Evolutionary conservation across 2,113 vertebrate species (phyloP).

Genomic region (Spea bombifrons): DNA sequence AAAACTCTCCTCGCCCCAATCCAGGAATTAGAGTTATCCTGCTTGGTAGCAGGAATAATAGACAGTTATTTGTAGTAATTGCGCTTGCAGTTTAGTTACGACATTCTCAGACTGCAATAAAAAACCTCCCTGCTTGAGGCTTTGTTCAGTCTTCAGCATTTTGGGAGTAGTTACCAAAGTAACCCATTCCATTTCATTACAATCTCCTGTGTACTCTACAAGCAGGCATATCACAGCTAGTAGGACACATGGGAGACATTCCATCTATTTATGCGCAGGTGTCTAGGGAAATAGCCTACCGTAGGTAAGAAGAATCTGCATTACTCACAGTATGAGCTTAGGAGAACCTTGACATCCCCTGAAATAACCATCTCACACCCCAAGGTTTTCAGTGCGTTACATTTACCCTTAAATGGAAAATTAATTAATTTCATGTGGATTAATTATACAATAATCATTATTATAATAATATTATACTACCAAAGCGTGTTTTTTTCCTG

Average conservation of each 20-base stretch:
- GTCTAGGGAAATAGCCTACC: slow-evolving; percentile 1
- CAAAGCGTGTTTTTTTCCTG: too few relatives aligned
- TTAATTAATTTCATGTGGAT: too few relatives aligned
- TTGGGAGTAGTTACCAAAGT: slow-evolving; percentile 26
- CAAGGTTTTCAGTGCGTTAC: too few relatives aligned
- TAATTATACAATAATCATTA: too few relatives aligned
- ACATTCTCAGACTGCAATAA: slow-evolving; percentile 31
- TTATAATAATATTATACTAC: too few relatives aligned
- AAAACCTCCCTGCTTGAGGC: slow-evolving; percentile 5
- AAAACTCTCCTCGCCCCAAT: too few relatives aligned
- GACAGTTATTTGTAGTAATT: slow-evolving; percentile 5
- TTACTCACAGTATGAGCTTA: background rate
- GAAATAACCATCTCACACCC: too few relatives aligned
- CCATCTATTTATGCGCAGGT: slow-evolving; percentile 28
- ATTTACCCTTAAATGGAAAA: too few relatives aligned
- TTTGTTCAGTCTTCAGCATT: slow-evolving; percentile 2
- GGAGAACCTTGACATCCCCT: too few relatives aligned
- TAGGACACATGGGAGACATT: slow-evolving; percentile 26
- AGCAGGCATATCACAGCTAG: slow-evolving; percentile 22
- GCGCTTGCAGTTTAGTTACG: slow-evolving; percentile 31
- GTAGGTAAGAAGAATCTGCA: background rate
- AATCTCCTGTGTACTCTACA: slow-evolving; percentile 16
- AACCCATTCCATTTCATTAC: slow-evolving; percentile 24
- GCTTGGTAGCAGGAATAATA: too few relatives aligned
- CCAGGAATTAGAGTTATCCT: too few relatives aligned